phyloP scores from a whole-genome alignment of 2,113 vertebrate species.

The Gorsachius goisagi region DNA sequence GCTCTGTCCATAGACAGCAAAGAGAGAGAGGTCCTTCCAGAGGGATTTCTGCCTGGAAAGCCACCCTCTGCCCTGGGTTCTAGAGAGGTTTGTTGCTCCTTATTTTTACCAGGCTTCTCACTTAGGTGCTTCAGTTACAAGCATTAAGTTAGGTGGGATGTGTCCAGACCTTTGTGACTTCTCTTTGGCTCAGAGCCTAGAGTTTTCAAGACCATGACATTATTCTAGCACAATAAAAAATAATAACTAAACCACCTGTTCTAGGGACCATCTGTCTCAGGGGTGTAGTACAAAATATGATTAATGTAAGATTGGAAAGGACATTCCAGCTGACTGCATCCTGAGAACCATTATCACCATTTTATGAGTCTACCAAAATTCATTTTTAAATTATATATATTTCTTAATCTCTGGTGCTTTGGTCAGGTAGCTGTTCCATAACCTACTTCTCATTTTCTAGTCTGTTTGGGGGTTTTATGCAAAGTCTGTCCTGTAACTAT shows the following conservation, averaged over 20 bases:
- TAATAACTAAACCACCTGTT: neutral
- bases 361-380: neutral
- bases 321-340: neutral
- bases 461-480: neutral
- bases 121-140: neutral
- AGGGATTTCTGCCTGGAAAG: neutral
- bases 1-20: neutral
- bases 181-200: neutral
- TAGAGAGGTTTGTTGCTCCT: neutral
- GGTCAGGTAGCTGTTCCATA: neutral
- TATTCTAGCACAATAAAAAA: slow-evolving; percentile 1
- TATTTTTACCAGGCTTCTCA: neutral
- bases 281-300: neutral
- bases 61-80: neutral
- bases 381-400: neutral
- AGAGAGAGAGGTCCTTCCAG: neutral
- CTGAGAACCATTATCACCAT: neutral
- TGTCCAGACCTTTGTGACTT: neutral
- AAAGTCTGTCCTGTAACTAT: neutral
- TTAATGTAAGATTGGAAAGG: neutral
- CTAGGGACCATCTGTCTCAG: neutral
- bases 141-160: neutral
- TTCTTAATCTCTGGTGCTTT: neutral
- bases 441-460: neutral
- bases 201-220: neutral